Base-by-base conservation (phyloP, 2,113 vertebrate genomes). In the Tupaia chinensis region DNA sequence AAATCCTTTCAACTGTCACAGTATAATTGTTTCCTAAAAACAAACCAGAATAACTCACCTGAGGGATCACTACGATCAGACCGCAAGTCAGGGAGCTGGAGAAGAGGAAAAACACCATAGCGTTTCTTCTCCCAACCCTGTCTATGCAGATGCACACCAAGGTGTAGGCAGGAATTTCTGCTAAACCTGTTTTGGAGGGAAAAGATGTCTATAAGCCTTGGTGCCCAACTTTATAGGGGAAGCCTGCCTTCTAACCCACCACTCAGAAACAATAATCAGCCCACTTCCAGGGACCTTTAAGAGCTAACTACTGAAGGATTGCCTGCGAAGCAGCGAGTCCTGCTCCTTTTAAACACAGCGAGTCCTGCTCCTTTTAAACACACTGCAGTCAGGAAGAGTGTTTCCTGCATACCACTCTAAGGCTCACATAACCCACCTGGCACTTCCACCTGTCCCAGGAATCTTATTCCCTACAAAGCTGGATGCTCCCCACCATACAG, bases 101-200 rank as follows among this genome's bases (percentile, higher is more conserved):
- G 70, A 99, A 96, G 97, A 99, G 99, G 86, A 98, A 98, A 2
- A 99, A 98, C 87, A 98, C 98, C 96, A 99, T 98, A 5, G 99
- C 98, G 95, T 98, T 99, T 98, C 99, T 99, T 97, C 99, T 99
- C 92, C 99, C 99, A 66, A 99, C 95, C 89, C 96, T 98, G 96
- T 99, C 99, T 99, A 99, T 99, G 77, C 98, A 98, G 97, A 98
- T 87, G 97, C 99, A 99, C 94, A 98, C 98, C 95, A 99, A 96
- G 96, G 99, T 53, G 96, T 99, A 99, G 29, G 99, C 99, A 77
- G 99, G 99, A 83, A 99, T 95, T 97, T 99, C 99, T 98, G 99
- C 98, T 44, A 98, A 98, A 98, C 99, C 99, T 99, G 98, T 86
- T 97, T 97, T 88, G 79, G 95, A 96, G 91, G 85, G 95, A 97